phyloP scores from a whole-genome alignment of 2,888 invertebrate species.

The Scaptomyza parva region DNA sequence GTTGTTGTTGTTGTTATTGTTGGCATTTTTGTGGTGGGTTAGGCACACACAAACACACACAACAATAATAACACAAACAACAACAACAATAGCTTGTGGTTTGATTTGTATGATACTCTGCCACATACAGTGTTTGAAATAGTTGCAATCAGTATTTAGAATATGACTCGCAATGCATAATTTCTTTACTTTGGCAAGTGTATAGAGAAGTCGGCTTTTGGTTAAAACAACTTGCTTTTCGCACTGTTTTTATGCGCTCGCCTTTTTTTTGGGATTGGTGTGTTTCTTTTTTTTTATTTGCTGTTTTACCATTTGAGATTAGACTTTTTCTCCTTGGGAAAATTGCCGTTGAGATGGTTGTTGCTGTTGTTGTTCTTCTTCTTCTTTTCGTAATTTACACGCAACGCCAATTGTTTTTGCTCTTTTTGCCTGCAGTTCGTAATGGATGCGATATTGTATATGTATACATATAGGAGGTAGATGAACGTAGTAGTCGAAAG shows the following conservation, averaged over 20 bases:
- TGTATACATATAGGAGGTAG: slow-evolving; percentile 4
- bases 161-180: slow-evolving; percentile 8
- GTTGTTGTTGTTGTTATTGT: slow-evolving; percentile 34
- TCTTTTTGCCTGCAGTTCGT: slow-evolving; percentile 36
- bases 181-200: slow-evolving; percentile 22
- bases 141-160: slow-evolving; percentile 10
- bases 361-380: neutral
- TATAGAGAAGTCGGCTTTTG: slow-evolving; percentile 27
- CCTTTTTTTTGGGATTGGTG: slow-evolving; percentile 19
- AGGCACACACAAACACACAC: slow-evolving; percentile 17
- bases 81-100: slow-evolving; percentile 31
- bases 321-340: slow-evolving; percentile 59
- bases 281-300: slow-evolving; percentile 35
- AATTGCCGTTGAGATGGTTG: slow-evolving; percentile 51
- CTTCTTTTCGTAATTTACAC: slow-evolving; percentile 33
- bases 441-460: slow-evolving; percentile 24
- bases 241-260: slow-evolving; percentile 42
- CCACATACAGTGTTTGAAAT: slow-evolving; percentile 20
- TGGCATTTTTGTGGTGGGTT: slow-evolving; percentile 52
- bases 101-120: slow-evolving; percentile 30
- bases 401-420: slow-evolving; percentile 35
- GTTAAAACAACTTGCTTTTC: slow-evolving; percentile 11
- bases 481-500: slow-evolving; percentile 30
- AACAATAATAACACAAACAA: slow-evolving; percentile 19
- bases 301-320: slow-evolving; percentile 76